These are phyloP conservation scores for Helogale parvula DNA, from an alignment of 2,113 vertebrate species.

Conservation along the genomic window DNA sequence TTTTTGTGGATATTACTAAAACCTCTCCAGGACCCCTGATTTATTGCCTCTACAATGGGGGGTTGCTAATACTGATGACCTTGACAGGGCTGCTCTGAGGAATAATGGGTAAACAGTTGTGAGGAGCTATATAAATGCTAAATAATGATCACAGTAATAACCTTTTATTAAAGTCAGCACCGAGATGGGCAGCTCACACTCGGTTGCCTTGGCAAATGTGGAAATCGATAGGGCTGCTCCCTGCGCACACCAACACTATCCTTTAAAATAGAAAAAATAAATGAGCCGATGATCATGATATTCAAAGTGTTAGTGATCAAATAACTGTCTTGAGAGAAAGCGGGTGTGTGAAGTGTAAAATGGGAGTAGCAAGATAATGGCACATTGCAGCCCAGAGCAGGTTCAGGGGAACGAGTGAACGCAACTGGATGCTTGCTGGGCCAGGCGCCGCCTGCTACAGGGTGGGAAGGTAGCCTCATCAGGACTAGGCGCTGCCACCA, in stretches of 20 bases:
- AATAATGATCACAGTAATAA: slow-evolving; percentile 67
- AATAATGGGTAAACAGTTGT: slow-evolving; percentile 61
- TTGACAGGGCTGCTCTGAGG: slow-evolving; percentile 45
- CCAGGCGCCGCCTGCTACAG: accelerated
- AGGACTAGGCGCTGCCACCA: background rate
- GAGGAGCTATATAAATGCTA: slow-evolving; percentile 72
- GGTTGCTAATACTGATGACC: slow-evolving; percentile 50
- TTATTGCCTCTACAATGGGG: background rate
- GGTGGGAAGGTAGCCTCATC: background rate
- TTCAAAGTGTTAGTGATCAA: slow-evolving; percentile 71
- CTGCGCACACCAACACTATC: background rate
- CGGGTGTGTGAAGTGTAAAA: slow-evolving; percentile 50
- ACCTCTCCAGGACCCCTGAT: background rate
- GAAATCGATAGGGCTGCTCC: slow-evolving; percentile 59
- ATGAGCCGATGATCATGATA: slow-evolving; percentile 67
- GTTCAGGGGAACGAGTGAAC: background rate
- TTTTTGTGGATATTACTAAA: background rate
- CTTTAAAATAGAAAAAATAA: slow-evolving; percentile 76
- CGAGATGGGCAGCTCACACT: slow-evolving; percentile 60
- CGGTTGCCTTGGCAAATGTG: slow-evolving; percentile 63
- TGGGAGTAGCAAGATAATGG: background rate
- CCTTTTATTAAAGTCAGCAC: slow-evolving; percentile 63
- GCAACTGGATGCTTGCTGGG: background rate
- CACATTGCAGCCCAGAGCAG: background rate
- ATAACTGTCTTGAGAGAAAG: slow-evolving; percentile 64